These are phyloP conservation scores for Aphis craccivora DNA, from an alignment of 1,140 invertebrate species.

Conservation along the genomic window DNA sequence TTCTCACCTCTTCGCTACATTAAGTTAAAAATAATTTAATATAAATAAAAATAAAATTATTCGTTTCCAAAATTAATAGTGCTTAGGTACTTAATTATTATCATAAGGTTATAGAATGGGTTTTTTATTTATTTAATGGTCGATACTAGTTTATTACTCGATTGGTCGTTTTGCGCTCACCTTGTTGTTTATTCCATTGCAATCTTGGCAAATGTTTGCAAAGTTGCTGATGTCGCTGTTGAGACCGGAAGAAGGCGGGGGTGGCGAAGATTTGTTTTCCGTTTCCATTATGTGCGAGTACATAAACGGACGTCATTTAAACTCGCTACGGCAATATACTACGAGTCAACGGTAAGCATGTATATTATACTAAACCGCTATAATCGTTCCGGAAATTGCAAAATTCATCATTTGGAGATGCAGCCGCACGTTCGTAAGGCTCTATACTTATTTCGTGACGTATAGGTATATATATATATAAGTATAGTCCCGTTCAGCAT, in stretches of 20 bases:
- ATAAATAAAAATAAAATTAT: not conserved
- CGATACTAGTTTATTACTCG: not conserved
- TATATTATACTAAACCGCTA: not conserved
- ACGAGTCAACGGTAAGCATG: not conserved
- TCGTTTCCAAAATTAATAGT: not conserved
- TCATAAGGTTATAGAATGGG: not conserved
- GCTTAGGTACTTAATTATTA: not conserved
- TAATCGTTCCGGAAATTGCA: not conserved
- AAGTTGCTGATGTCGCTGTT: not conserved
- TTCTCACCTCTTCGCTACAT: not conserved
- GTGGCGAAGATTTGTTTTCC: not conserved
- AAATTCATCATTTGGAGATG: not conserved
- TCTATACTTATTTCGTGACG: not conserved
- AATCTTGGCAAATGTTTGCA: not conserved
- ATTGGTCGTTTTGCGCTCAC: not conserved
- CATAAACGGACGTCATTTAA: not conserved
- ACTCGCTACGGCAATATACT: not conserved
- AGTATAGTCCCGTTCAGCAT: not conserved
- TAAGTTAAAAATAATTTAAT: not conserved
- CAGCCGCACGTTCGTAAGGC: not conserved
- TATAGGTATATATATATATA: not conserved
- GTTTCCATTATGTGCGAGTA: not conserved
- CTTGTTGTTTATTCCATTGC: not conserved
- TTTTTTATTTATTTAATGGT: not conserved
- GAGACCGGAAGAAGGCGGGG: not conserved